Evolutionary conservation across 2,113 vertebrate species (phyloP).

Genomic region (Aspidoscelis tigris): DNA sequence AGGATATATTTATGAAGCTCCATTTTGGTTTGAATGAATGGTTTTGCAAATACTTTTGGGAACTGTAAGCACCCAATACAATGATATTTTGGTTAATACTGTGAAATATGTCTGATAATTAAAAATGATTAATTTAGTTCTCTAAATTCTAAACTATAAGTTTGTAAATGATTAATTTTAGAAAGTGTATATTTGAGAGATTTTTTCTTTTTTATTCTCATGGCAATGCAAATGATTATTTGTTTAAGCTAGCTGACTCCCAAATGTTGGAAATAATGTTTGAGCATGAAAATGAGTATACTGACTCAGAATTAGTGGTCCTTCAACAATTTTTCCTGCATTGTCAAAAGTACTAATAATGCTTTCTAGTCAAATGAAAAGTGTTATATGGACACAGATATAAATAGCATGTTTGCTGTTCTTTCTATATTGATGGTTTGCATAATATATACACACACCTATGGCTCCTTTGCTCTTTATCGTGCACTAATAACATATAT

Average conservation of each 20-base stretch:
- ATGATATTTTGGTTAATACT: background rate
- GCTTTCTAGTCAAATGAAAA: background rate
- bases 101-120: background rate
- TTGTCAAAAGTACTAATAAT: fast-evolving
- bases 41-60: background rate
- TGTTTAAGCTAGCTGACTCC: background rate
- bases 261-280: background rate
- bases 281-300: background rate
- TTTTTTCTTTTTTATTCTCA: background rate
- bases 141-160: background rate
- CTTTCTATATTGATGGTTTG: background rate
- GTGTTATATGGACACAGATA: too few relatives aligned
- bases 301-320: fast-evolving
- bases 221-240: background rate
- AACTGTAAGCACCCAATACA: background rate
- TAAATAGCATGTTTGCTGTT: background rate
- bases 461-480: too few relatives aligned
- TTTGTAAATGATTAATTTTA: background rate
- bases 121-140: background rate
- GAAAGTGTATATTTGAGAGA: background rate
- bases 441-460: too few relatives aligned
- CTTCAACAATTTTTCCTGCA: background rate
- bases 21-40: background rate
- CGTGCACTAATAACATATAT: background rate
- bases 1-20: background rate